Evolutionary conservation across 2,888 invertebrate species (phyloP).

Genomic region (Harpalus rufipes): DNA sequence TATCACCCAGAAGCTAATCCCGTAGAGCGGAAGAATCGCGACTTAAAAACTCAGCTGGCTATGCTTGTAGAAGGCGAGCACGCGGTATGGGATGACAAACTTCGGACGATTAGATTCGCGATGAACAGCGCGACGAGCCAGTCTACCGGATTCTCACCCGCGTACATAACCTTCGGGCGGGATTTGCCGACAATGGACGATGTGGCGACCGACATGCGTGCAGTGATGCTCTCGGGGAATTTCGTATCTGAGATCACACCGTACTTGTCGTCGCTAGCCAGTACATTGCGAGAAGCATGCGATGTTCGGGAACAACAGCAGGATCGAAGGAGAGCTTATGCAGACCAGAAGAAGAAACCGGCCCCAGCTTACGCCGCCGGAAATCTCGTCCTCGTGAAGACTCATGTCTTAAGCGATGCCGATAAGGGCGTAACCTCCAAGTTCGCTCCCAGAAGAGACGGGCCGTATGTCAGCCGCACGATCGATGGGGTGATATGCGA

Average conservation of each 20-base stretch:
- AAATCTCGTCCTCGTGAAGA: slow-evolving; percentile 14
- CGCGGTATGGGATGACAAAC: background rate
- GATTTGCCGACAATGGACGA: no score
- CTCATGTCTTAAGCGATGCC: slow-evolving; percentile 20
- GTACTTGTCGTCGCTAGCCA: background rate
- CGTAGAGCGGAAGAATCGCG: slow-evolving; percentile 8
- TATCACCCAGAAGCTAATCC: slow-evolving; percentile 31
- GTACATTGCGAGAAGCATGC: background rate
- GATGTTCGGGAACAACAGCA: background rate
- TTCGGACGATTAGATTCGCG: slow-evolving; percentile 14
- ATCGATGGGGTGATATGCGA: background rate
- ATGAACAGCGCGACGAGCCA: background rate
- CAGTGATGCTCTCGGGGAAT: background rate
- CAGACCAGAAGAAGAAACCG: background rate
- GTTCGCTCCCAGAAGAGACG: slow-evolving; percentile 18
- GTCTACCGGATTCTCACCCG: background rate
- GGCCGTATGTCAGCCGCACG: background rate
- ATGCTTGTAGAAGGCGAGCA: no score
- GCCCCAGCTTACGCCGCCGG: background rate
- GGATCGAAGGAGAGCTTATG: background rate
- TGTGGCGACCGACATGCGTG: no score
- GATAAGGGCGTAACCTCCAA: background rate
- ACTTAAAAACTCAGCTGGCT: no score
- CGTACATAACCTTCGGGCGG: no score
- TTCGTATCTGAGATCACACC: background rate